A percentile compares a stretch with the other conserved stretches of the same genome.
phyloP scores from a whole-genome alignment of 2,797 vertebrate species.

The Oreochromis grahami region DNA sequence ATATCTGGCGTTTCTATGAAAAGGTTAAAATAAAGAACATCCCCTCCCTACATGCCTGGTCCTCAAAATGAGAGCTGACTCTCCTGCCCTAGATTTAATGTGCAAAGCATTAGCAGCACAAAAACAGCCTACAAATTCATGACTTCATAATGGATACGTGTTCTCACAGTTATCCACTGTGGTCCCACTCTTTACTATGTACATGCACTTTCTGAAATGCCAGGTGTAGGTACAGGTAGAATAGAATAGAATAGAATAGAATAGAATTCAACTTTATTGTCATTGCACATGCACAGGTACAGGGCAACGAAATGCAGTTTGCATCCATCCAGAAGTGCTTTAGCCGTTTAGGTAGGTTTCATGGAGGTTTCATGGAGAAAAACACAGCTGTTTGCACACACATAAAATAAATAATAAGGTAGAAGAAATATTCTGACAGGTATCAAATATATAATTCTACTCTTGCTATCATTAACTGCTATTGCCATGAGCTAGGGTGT shows the following conservation, averaged over 20 bases:
- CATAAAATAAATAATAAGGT: background rate
- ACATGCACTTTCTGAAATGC: background rate
- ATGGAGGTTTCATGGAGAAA: background rate
- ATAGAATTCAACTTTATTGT: too few species aligned
- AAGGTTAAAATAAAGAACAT: conserved; percentile 72
- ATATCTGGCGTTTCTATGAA: conserved; percentile 63
- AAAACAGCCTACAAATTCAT: conserved; percentile 38
- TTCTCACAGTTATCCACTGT: background rate
- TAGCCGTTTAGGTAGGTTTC: too few species aligned
- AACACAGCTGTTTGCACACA: background rate
- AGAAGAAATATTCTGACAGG: background rate
- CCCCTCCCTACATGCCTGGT: conserved; percentile 46
- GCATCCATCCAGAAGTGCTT: too few species aligned
- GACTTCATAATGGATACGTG: conserved; percentile 1
- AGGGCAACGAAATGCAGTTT: too few species aligned
- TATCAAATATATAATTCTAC: background rate
- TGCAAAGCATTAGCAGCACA: conserved; percentile 43
- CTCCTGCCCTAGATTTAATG: conserved; percentile 46
- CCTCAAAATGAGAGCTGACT: conserved; percentile 61
- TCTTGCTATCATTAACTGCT: background rate
- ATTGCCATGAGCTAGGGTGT: background rate
- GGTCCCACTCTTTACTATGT: background rate
- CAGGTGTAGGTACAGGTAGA: background rate
- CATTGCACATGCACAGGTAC: too few species aligned
- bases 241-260: too few species aligned